Conservation (phyloP, 2,888 invertebrate species). For the Phortica okadai region DNA sequence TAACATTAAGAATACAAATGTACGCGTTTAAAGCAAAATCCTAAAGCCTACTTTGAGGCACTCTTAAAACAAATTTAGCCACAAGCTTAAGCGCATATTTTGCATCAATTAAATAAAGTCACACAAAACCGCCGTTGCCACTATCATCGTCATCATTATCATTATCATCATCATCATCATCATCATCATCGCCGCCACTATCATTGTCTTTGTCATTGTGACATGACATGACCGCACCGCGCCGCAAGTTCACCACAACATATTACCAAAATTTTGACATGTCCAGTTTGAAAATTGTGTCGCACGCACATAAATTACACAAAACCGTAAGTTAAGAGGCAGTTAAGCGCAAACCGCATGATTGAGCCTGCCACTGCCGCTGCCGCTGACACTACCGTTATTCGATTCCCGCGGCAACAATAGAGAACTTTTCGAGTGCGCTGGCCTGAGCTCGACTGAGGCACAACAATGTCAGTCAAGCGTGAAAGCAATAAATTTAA, state of each 20-base stretch:
- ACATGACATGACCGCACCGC: not conserved
- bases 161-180: not conserved
- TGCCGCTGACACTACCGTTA: too few relatives aligned
- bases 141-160: not conserved
- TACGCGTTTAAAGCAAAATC: not conserved
- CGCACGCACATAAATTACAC: slow-evolving; percentile 32
- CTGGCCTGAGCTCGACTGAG: not conserved
- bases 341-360: slow-evolving; percentile 28
- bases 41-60: not conserved
- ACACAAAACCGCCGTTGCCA: not conserved
- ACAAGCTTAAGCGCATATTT: not conserved
- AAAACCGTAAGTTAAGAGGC: slow-evolving; percentile 35
- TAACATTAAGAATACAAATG: not conserved
- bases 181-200: not conserved
- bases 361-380: not conserved
- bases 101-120: slow-evolving; percentile 11
- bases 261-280: slow-evolving; percentile 27
- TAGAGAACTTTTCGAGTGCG: too few relatives aligned
- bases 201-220: not conserved
- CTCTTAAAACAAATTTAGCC: not conserved
- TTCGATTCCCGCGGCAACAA: too few relatives aligned
- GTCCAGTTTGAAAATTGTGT: not conserved
- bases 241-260: slow-evolving; percentile 19
- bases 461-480: slow-evolving; percentile 18
- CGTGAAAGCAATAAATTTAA: slow-evolving; percentile 24